Evolutionary conservation across 2,888 invertebrate species (phyloP).

Genomic region (Hypomecis atomaria): DNA sequence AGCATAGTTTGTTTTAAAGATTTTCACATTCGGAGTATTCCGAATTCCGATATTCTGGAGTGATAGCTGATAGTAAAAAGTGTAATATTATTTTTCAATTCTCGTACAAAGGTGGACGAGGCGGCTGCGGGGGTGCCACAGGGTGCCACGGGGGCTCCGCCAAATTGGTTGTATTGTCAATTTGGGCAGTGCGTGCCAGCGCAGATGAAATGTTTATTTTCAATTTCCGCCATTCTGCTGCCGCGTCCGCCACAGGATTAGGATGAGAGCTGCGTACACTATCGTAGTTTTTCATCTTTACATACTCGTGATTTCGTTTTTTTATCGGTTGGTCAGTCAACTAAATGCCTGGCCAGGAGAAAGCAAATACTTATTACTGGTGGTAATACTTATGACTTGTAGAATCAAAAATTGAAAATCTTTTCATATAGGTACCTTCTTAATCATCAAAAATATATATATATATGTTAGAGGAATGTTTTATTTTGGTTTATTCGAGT

Average conservation of each 20-base stretch:
- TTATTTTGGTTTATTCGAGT: too few species aligned
- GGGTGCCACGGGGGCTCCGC: slow-evolving; percentile 59
- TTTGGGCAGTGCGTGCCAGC: slow-evolving; percentile 84
- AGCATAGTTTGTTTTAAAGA: slow-evolving; percentile 76
- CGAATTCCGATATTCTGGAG: slow-evolving; percentile 35
- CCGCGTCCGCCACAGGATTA: slow-evolving; percentile 78
- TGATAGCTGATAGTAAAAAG: slow-evolving; percentile 49
- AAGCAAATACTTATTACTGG: too few species aligned
- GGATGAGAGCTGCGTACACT: slow-evolving; percentile 50
- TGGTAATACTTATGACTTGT: too few species aligned
- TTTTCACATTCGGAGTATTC: slow-evolving; percentile 65
- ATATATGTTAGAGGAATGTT: too few species aligned
- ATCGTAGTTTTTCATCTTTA: slow-evolving; percentile 31
- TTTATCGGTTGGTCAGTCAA: not conserved
- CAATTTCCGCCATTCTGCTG: slow-evolving; percentile 83
- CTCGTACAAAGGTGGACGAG: slow-evolving; percentile 83
- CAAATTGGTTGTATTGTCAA: slow-evolving; percentile 85
- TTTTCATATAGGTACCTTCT: too few species aligned
- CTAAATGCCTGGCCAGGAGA: too few species aligned
- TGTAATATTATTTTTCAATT: slow-evolving; percentile 85
- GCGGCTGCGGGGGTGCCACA: slow-evolving; percentile 45
- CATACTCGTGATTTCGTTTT: slow-evolving; percentile 30
- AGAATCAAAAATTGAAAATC: too few species aligned
- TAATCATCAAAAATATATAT: too few species aligned
- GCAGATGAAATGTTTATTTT: slow-evolving; percentile 84